phyloP scores from a whole-genome alignment of 2,797 vertebrate species.

The Sebastes oblongus region DNA sequence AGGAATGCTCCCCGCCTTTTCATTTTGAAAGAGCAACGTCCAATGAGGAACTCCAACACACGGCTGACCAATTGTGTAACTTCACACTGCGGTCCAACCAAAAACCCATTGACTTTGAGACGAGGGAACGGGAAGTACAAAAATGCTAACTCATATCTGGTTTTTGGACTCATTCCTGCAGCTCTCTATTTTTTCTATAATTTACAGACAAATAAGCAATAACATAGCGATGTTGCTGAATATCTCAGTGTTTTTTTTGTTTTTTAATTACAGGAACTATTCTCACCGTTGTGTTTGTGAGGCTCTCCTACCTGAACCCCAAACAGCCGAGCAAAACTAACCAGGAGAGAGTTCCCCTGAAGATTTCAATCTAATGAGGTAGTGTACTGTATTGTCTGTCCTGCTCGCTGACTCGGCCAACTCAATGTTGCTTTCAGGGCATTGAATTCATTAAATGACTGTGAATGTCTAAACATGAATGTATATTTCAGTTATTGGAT shows the following conservation, averaged over 20 bases:
- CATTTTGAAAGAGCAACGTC: no score
- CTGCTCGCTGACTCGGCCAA: neutral
- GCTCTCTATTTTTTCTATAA: neutral
- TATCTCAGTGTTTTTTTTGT: neutral
- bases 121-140: no score
- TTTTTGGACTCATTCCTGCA: no score
- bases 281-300: conserved; percentile 80
- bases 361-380: conserved; percentile 70
- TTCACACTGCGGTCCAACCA: no score
- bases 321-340: conserved; percentile 72
- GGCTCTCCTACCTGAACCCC: conserved; percentile 82
- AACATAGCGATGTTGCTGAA: neutral
- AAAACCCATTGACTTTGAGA: no score
- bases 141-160: no score
- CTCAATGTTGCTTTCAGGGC: neutral
- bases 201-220: neutral
- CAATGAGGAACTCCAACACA: no score
- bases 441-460: conserved; percentile 24
- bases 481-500: conserved; percentile 28
- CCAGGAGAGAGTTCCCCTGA: conserved; percentile 80
- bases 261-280: conserved; percentile 74
- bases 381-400: neutral
- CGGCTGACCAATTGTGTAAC: no score
- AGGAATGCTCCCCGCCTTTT: no score
- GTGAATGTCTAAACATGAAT: conserved; percentile 34